Evolutionary conservation across 2,888 invertebrate genomes (phyloP).

Genomic region (Dryobota labecula): DNA sequence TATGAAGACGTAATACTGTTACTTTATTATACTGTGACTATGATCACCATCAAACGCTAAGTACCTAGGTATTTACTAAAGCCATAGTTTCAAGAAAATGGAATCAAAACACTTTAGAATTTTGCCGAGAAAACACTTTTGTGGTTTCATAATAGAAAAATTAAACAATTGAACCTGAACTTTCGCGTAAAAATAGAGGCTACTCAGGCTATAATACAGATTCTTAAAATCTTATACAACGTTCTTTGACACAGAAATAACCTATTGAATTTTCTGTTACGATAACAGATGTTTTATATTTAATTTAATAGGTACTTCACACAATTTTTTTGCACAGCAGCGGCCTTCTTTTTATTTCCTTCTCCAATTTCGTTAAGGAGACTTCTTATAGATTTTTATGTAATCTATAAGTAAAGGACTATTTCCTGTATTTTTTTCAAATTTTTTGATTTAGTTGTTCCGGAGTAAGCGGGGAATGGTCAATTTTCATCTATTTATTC

Average conservation of each 20-base stretch:
- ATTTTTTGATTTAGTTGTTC: no score
- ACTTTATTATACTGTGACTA: no score
- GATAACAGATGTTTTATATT: not conserved
- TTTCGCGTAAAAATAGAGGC: not conserved
- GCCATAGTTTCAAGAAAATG: not conserved
- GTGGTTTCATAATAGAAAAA: not conserved
- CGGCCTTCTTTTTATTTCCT: not conserved
- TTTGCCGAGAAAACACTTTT: not conserved
- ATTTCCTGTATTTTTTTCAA: no score
- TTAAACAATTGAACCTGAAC: not conserved
- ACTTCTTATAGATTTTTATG: no score
- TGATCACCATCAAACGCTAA: constrained; percentile 2
- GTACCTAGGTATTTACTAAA: not conserved
- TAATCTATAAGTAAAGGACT: no score
- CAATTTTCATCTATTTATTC: no score
- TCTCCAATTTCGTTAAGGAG: no score
- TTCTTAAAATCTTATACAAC: not conserved
- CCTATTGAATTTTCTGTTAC: not conserved
- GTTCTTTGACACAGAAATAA: not conserved
- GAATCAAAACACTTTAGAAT: not conserved
- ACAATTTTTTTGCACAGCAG: not conserved
- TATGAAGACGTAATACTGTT: no score
- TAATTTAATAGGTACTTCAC: not conserved
- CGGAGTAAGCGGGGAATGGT: no score
- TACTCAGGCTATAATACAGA: not conserved